Percentiles rank a stretch among this genome's conserved stretches.
These are phyloP conservation scores for Standfussiana lucernea DNA, from an alignment of 2,888 invertebrate species.

Conservation along the genomic window DNA sequence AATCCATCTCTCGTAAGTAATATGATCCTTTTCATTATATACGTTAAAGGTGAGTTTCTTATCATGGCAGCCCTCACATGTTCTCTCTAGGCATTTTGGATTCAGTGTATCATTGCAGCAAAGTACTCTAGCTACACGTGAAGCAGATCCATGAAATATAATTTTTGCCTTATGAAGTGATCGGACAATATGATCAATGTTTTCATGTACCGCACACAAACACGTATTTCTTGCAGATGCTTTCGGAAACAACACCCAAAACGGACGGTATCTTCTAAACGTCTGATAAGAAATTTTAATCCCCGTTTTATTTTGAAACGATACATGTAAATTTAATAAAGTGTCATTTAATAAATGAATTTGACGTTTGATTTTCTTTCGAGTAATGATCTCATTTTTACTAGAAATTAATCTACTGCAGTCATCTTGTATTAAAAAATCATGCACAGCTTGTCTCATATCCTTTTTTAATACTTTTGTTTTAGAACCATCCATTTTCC, in stretches of 20 bases:
- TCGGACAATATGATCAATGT: slow-evolving; percentile 21
- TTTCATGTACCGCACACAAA: slow-evolving; percentile 16
- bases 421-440: slow-evolving; percentile 27
- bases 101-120: slow-evolving; percentile 41
- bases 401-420: slow-evolving; percentile 9
- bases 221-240: slow-evolving; percentile 23
- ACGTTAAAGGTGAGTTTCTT: slow-evolving; percentile 25
- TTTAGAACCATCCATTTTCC: slow-evolving; percentile 6
- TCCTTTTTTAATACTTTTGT: slow-evolving; percentile 3
- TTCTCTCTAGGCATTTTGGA: slow-evolving; percentile 42
- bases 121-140: slow-evolving; percentile 28
- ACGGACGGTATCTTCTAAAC: slow-evolving; percentile 21
- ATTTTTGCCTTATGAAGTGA: slow-evolving; percentile 31
- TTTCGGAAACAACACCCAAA: slow-evolving; percentile 34
- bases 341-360: slow-evolving; percentile 19
- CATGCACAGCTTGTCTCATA: slow-evolving; percentile 18
- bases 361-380: slow-evolving; percentile 11
- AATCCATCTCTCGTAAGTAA: slow-evolving; percentile 48
- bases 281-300: slow-evolving; percentile 24
- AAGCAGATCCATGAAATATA: slow-evolving; percentile 30
- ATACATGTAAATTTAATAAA: slow-evolving; percentile 13
- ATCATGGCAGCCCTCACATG: slow-evolving; percentile 29
- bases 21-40: slow-evolving; percentile 22
- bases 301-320: slow-evolving; percentile 3
- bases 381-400: slow-evolving; percentile 1